These are phyloP conservation scores for Parapsyche elsis DNA, from an alignment of 1,140 invertebrate genomes.

Conservation along the genomic window DNA sequence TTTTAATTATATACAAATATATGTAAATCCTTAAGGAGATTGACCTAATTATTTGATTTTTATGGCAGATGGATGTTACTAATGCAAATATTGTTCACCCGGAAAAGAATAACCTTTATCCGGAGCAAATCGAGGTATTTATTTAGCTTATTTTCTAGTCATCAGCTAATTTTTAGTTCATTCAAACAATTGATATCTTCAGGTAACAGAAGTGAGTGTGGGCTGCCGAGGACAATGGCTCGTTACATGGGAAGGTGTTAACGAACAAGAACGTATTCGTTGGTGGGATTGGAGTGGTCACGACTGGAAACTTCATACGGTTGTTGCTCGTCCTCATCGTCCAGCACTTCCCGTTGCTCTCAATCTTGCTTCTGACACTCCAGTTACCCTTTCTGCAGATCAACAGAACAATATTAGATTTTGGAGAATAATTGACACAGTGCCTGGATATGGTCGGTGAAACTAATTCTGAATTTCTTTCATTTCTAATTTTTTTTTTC, in stretches of 20 bases:
- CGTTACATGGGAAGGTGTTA: constrained; percentile 51
- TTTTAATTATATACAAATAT: not conserved
- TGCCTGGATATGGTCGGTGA: constrained; percentile 48
- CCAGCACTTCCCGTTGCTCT: constrained; percentile 39
- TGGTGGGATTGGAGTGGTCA: constrained; percentile 43
- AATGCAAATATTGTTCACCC: constrained; percentile 62
- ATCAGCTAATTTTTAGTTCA: too few relatives aligned
- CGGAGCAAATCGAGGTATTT: constrained; percentile 61
- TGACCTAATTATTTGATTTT: constrained; percentile 31
- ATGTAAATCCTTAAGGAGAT: not conserved
- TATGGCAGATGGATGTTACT: constrained; percentile 64
- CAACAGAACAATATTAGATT: constrained; percentile 33
- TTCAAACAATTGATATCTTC: too few relatives aligned
- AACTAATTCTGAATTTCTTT: constrained; percentile 4
- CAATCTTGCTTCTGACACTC: constrained; percentile 37
- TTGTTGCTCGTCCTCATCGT: constrained; percentile 48
- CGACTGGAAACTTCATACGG: constrained; percentile 48
- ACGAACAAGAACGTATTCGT: constrained; percentile 51
- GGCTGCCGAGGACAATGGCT: constrained; percentile 53
- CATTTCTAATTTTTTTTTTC: not conserved
- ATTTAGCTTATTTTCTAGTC: not conserved
- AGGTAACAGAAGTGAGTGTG: constrained; percentile 47
- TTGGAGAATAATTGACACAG: constrained; percentile 48
- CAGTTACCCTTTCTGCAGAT: constrained; percentile 43
- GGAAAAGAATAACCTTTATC: constrained; percentile 62